phyloP scores from a whole-genome alignment of 2,888 invertebrate genomes.

The Plebejus argus region DNA sequence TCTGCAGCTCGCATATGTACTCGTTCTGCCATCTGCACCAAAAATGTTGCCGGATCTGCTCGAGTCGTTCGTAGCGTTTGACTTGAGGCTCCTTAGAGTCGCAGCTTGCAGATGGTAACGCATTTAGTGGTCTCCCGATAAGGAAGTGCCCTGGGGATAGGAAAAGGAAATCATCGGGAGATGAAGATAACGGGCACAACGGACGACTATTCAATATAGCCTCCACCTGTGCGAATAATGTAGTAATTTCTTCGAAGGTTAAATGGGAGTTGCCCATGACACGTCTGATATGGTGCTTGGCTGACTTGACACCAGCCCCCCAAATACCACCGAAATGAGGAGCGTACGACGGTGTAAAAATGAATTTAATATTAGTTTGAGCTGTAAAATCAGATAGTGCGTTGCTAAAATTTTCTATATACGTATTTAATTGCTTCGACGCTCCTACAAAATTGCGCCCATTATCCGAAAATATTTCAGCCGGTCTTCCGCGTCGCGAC shows the following conservation, averaged over 20 bases:
- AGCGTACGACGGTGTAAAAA: slow-evolving; percentile 39
- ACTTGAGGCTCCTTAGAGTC: not conserved
- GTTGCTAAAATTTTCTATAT: slow-evolving; percentile 35
- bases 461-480: slow-evolving; percentile 46
- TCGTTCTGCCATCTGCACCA: slow-evolving; percentile 36
- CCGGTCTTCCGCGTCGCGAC: slow-evolving; percentile 46
- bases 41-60: slow-evolving; percentile 36
- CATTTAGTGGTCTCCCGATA: slow-evolving; percentile 36
- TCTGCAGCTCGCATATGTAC: slow-evolving; percentile 30
- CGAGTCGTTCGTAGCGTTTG: slow-evolving; percentile 31
- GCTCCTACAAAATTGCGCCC: slow-evolving; percentile 41
- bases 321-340: slow-evolving; percentile 41
- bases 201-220: slow-evolving; percentile 38
- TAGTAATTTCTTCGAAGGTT: slow-evolving; percentile 38
- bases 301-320: slow-evolving; percentile 39
- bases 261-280: slow-evolving; percentile 39
- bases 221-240: slow-evolving; percentile 40
- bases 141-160: slow-evolving; percentile 40
- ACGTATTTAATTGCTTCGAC: slow-evolving; percentile 35
- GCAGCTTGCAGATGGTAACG: slow-evolving; percentile 33
- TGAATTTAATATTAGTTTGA: slow-evolving; percentile 39
- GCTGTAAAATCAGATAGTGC: slow-evolving; percentile 35
- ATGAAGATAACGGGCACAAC: slow-evolving; percentile 36
- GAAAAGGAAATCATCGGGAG: slow-evolving; percentile 34
- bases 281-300: slow-evolving; percentile 25